Evolutionary conservation across 2,888 invertebrate genomes (phyloP), one percentile per base, ranked within the genome.

Genomic region (Scotopteryx bipunctaria): DNA sequence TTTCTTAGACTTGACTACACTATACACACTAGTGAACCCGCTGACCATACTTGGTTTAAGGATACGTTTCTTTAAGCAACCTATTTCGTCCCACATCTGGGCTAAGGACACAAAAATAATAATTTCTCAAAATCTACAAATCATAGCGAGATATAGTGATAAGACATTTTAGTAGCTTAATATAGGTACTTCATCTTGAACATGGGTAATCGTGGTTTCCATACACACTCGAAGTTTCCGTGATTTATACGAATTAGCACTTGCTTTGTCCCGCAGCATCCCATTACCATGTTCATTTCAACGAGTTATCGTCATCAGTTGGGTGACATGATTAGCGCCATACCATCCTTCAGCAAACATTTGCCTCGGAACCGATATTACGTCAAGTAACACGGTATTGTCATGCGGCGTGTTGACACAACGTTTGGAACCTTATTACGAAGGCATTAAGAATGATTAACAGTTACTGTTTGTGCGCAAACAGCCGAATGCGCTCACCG

Each of bases 321-420:
- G 67, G 69, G 59, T 59, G 65, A 61, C 60, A 64, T 73, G 69
- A 72, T 73, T 76, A 75, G 71, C 73, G 67, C 59, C 73, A 62
- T 66, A 56, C 64, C 65, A 67, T 63, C 63, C 54, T 62, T 66
- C 59, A 46, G 61, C 67, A 55, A 57, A 60, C 69, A 67, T 76
- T 76, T 71, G 60, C 57, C 58, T 63, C 64, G 68, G 67, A 65
- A 66, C 74, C 71, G 73, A 71, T 70, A 70, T 72, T 71, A 74
- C 77, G 68, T 73, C 71, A 76, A 67, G 71, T 76, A 73, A 72
- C 75, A 71, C 67, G 61, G 65, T 72, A 67, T 69, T 73, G 78
- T 63, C 64, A 74, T 16, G 54, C 53, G 35, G 23, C 41, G 21
- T 61, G 47, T 66, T 48, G 54, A 46, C 46, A 51, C 36, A 32